These are phyloP conservation scores for Spodoptera exigua DNA, from an alignment of 2,888 invertebrate genomes.

Conservation along the genomic window DNA sequence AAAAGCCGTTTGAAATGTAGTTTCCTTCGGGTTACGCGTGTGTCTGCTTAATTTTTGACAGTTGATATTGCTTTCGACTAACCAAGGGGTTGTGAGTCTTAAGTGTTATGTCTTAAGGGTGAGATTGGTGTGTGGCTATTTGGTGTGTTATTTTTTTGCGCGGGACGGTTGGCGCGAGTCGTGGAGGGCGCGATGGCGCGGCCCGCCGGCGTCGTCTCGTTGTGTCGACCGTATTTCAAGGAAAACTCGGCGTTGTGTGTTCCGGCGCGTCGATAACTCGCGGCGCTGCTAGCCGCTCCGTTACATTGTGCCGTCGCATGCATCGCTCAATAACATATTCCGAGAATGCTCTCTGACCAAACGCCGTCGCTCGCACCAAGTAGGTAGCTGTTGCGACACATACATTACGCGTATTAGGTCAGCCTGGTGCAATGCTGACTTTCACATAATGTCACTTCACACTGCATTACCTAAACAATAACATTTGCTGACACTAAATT, in stretches of 20 bases:
- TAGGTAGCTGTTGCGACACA: conserved; percentile 67
- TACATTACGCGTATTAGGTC: conserved; percentile 69
- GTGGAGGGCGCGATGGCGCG: conserved; percentile 75
- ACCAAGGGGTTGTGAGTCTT: conserved; percentile 81
- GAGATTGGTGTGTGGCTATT: conserved; percentile 73
- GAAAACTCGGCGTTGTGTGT: conserved; percentile 79
- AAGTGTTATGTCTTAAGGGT: conserved; percentile 72
- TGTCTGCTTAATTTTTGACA: conserved; percentile 89
- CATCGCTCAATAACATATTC: conserved; percentile 67
- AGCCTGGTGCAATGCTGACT: conserved; percentile 73
- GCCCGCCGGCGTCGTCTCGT: conserved; percentile 69
- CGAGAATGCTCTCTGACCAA: conserved; percentile 67
- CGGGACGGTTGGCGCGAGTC: conserved; percentile 84
- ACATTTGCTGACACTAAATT: conserved; percentile 58
- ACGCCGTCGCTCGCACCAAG: conserved; percentile 46
- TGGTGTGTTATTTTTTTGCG: conserved; percentile 85
- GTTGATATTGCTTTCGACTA: conserved; percentile 82
- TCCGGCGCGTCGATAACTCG: conserved; percentile 72
- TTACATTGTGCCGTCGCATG: conserved; percentile 63
- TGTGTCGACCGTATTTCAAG: conserved; percentile 80
- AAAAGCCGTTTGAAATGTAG: conserved; percentile 82
- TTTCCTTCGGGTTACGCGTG: conserved; percentile 86
- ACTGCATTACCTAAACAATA: conserved; percentile 60
- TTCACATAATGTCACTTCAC: conserved; percentile 69
- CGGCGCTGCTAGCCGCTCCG: conserved; percentile 65